Percentiles rank a stretch among this genome's conserved stretches.
Evolutionary conservation across 2,888 invertebrate species (phyloP).

Genomic region (Melipona beecheii): DNA sequence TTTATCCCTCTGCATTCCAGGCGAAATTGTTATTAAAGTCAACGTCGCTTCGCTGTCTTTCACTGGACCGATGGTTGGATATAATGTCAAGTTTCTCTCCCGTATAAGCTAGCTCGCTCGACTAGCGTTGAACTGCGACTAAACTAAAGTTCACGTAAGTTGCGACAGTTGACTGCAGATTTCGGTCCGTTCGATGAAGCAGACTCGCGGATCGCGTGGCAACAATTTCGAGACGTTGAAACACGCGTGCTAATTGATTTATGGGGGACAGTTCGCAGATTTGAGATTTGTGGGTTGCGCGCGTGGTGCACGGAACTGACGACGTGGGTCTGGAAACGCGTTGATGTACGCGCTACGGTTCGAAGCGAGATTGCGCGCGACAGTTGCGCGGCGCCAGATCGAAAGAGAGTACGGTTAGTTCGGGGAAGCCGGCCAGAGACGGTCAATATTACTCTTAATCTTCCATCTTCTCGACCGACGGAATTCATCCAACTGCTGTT

Average conservation of each 20-base stretch:
- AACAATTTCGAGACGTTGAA: conserved; percentile 3
- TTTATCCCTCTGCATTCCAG: neutral
- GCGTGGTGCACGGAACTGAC: neutral
- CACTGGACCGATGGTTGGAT: conserved; percentile 62
- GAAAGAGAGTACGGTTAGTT: conserved; percentile 20
- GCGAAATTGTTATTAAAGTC: neutral
- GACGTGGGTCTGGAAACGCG: neutral
- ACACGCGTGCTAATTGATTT: conserved; percentile 19
- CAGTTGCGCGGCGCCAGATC: neutral
- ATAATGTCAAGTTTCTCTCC: conserved; percentile 56
- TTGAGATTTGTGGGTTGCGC: neutral
- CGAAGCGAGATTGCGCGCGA: neutral
- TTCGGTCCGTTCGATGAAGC: neutral
- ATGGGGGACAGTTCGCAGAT: neutral
- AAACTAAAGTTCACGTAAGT: neutral
- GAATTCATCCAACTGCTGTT: conserved; percentile 1
- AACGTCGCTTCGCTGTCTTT: conserved; percentile 51
- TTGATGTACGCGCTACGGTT: neutral
- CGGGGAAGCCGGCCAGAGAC: neutral
- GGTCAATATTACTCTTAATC: conserved; percentile 47
- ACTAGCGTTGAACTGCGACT: neutral
- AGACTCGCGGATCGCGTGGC: neutral
- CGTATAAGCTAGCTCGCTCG: conserved; percentile 29
- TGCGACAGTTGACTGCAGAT: conserved; percentile 3
- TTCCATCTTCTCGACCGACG: conserved; percentile 13